Percentiles rank a stretch among this genome's conserved stretches.
Conservation (phyloP, 2,888 invertebrate genomes). For the Pollenia griseotomentosa region DNA sequence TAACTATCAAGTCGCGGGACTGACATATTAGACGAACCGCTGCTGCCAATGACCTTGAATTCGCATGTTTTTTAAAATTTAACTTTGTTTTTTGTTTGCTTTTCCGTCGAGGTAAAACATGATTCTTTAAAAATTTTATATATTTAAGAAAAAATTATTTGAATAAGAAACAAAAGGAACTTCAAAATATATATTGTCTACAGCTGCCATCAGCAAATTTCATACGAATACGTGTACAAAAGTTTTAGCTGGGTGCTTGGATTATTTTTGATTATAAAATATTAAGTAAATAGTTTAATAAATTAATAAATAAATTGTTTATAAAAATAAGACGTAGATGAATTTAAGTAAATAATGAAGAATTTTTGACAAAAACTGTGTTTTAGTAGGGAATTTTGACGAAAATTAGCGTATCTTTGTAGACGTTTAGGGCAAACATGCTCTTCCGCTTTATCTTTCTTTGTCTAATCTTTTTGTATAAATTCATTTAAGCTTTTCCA, state of each 20-base stretch:
- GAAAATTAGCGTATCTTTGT: too few species aligned
- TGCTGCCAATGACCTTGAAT: slow-evolving; percentile 47
- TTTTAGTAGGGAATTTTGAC: too few species aligned
- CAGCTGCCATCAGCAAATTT: slow-evolving; percentile 56
- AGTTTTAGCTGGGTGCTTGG: slow-evolving; percentile 14
- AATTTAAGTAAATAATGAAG: too few species aligned
- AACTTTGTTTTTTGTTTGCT: slow-evolving; percentile 17
- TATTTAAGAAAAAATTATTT: slow-evolving; percentile 33
- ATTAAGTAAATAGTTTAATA: slow-evolving; percentile 47
- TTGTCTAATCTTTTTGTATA: too few species aligned
- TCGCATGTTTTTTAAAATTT: slow-evolving; percentile 5
- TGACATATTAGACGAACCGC: slow-evolving; percentile 4
- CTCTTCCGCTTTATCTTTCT: too few species aligned
- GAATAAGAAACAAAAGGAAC: not conserved
- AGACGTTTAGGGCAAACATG: too few species aligned
- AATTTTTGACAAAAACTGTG: too few species aligned
- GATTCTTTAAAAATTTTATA: slow-evolving; percentile 19
- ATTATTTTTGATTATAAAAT: slow-evolving; percentile 16
- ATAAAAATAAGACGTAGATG: too few species aligned
- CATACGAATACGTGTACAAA: slow-evolving; percentile 5
- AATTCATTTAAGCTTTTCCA: too few species aligned
- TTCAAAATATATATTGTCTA: slow-evolving; percentile 59
- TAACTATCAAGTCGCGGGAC: not conserved
- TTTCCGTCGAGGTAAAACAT: slow-evolving; percentile 32
- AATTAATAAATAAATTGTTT: slow-evolving; percentile 15